Evolutionary conservation across 2,113 vertebrate species (phyloP), one percentile per base, ranked within the genome.

Genomic region (Promerops cafer): DNA sequence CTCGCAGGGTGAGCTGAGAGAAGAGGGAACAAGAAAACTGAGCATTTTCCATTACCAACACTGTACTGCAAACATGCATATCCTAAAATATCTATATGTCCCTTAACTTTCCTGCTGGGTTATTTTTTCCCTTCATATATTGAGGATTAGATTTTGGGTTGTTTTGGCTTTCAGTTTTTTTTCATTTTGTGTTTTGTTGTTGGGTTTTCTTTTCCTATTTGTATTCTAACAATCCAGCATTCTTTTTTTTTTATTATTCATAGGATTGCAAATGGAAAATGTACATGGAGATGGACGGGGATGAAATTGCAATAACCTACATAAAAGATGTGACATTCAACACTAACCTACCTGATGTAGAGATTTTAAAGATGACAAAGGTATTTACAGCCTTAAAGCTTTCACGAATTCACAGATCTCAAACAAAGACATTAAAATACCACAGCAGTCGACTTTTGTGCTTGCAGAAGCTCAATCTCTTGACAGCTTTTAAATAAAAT

Each of bases 241-340:
- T 98, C 89, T 83, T 96, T 97, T 97, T 97, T 97, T 95, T 97
- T 95, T 97, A 97, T 97, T 98, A 97, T 93, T 97, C 95, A 93
- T 97, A 99, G 99, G 99, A 99, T 94, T 99, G 99, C 98, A 99
- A 99, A 97, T 99, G 99, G 99, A 99, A 99, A 98, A 99, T 99
- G 98, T 99, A 99, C 97, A 98, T 99, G 98, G 99, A 99, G 95
- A 98, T 99, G 88, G 99, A 99, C 74, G 99, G 99, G 86, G 99
- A 99, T 96, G 99, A 99, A 88, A 98, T 99, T 80, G 99, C 99
- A 72, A 97, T 99, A 94, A 99, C 99, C 39, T 99, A 99, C 97
- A 99, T 99, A 97, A 99, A 99, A 98, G 99, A 99, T 80, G 98
- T 99, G 91, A 98, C 98, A 96, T 99, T 99, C 97, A 99, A 98